Evolutionary conservation across 2,888 invertebrate genomes (phyloP).

Genomic region (Lysandra coridon): DNA sequence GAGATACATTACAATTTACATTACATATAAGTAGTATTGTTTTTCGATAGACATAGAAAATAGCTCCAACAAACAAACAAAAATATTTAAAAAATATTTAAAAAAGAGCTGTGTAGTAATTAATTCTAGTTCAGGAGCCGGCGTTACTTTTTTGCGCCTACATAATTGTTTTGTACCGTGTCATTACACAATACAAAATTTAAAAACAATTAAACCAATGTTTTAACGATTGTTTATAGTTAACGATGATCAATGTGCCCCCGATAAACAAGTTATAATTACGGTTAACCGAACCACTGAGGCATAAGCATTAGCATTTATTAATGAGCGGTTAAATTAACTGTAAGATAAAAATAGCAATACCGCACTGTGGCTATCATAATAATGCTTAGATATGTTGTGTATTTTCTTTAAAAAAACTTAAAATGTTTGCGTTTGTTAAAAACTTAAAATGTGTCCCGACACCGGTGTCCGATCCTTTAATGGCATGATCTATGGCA

Average conservation of each 20-base stretch:
- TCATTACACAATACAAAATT: slow-evolving; percentile 19
- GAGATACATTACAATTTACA: too few species aligned
- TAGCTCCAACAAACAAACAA: too few species aligned
- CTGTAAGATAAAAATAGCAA: slow-evolving; percentile 41
- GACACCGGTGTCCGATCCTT: too few species aligned
- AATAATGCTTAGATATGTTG: slow-evolving; percentile 19
- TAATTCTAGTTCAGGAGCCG: neutral
- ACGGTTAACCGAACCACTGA: slow-evolving; percentile 39
- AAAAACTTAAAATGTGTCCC: neutral
- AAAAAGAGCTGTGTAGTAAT: neutral
- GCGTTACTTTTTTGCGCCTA: neutral
- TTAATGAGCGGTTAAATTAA: slow-evolving; percentile 42
- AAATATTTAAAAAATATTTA: neutral
- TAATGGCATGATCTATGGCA: too few species aligned
- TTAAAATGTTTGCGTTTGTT: neutral
- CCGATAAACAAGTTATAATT: slow-evolving; percentile 32
- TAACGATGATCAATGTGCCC: slow-evolving; percentile 29
- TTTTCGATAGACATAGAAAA: too few species aligned
- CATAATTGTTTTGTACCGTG: neutral
- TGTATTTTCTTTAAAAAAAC: neutral
- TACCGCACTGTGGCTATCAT: slow-evolving; percentile 22
- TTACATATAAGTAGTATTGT: too few species aligned
- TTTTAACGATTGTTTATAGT: slow-evolving; percentile 19
- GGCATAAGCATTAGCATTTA: slow-evolving; percentile 41
- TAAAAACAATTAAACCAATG: slow-evolving; percentile 28